Base-by-base conservation (phyloP, 2,888 invertebrate species). In the Euclidia mi region DNA sequence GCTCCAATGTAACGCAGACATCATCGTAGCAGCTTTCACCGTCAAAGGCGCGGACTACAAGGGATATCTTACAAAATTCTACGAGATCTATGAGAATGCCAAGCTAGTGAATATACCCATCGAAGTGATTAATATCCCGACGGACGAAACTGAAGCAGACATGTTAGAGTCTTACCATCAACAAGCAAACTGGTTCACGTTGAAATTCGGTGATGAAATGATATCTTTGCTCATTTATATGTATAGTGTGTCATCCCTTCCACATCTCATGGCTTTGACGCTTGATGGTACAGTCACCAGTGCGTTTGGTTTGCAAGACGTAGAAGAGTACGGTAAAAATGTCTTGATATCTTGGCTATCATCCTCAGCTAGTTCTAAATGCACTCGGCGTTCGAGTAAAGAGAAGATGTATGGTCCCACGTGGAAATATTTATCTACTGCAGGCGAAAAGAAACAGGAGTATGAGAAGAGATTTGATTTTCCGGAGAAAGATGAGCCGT, bases 131-230 rank as follows among this genome's bases (percentile, higher is more conserved):
- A 82, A 91, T 29, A 61, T 93, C 0, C 90, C 94, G 0, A 72
- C 90, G 76, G 94, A 94, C 31, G 87, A 88, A 0, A 81, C 51
- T 0, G 76, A 84, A 42, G 66, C 71, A 1, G 84, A 87, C 0
- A 87, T 85, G 77, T 46, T 47, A 11, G 43, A 52, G 0, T 79
- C 82, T 14, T 93, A 70, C 51, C 66, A 82, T 0, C 56, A 65
- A 0, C 94, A 94, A 81, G 94, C 94, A 0, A 94, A 94, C 46
- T 94, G 94, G 94, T 94, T 94, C 47, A 86, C 89, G 38, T 81
- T 93, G 7, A 69, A 71, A 4, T 82, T 77, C 68, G 57, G 79
- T 64, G 91, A 93, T 78, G 78, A 82, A 55, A 64, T 91, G 28
- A 78, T 91, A 74, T 38, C 56, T 0, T 61, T 61, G 1, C 76